Base-by-base conservation (phyloP, 2,888 invertebrate species). In the Chironomus riparius region DNA sequence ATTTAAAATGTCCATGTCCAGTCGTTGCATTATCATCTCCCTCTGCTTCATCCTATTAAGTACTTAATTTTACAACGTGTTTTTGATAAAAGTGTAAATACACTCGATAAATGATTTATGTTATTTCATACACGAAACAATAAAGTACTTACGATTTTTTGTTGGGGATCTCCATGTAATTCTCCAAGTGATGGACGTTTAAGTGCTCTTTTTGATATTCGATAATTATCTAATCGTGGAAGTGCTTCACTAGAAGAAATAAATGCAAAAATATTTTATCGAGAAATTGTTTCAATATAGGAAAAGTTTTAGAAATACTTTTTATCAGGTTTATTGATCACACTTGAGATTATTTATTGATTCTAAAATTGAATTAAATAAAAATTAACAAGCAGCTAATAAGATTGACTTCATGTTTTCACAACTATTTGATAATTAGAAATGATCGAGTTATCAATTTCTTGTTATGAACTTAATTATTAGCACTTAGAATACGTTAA, bases 121-220 rank as follows among this genome's bases (percentile, higher is more conserved):
- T 38, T 38, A 10, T 38, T 38, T 10, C 38, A 38, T 38, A 38
- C 38, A 38, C 38, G 38, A 38, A 38, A 38, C 38, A 38, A 38
- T 38, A 6, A 62, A 68, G 68, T 50, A 18, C 56, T 76, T 69
- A 76, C 76, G 12, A 21, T 10, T 61, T 76, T 76, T 47, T 80
- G 78, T 6, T 80, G 79, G 21, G 81, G 80, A 78, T 89, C 89
- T 22, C 92, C 91, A 80, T 94, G 94, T 68, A 95, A 84, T 81
- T 94, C 93, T 22, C 94, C 93, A 76, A 95, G 86, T 28, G 94
- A 93, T 1, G 94, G 94, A 78, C 95, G 87, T 82, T 93, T 93
- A 73, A 89, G 83, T 0, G 92, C 91, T 79, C 92, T 86, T 80
- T 90, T 89, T 0, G 92, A 90, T 82, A 91, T 90, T 81, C 92